phyloP scores from a whole-genome alignment of 1,140 invertebrate species.

The Leptinotarsa texana region DNA sequence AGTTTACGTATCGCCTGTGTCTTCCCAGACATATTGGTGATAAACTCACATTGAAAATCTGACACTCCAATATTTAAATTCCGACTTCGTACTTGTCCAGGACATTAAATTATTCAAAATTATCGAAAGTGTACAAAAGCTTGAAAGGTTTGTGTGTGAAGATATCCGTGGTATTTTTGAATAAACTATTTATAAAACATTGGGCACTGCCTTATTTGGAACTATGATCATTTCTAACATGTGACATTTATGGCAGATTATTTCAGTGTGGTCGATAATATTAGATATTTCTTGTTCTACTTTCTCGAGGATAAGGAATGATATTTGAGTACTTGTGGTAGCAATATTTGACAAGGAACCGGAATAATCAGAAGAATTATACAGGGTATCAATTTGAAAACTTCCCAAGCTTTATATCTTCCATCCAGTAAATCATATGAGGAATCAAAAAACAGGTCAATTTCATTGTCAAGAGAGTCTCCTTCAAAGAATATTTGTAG shows the following conservation, averaged over 20 bases:
- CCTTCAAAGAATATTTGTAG: too few relatives aligned
- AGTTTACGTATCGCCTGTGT: constrained; percentile 4
- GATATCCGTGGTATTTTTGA: not conserved
- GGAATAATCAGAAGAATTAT: too few relatives aligned
- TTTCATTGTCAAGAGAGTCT: too few relatives aligned
- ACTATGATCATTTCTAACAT: not conserved
- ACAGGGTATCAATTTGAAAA: too few relatives aligned
- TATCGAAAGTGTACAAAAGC: constrained; percentile 8
- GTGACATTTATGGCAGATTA: constrained; percentile 1
- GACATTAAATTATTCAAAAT: constrained; percentile 7
- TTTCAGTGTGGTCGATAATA: not conserved
- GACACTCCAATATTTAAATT: constrained; percentile 1
- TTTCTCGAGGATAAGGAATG: not conserved
- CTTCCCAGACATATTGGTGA: not conserved
- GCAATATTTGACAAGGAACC: too few relatives aligned
- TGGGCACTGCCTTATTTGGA: not conserved
- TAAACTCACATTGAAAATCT: constrained; percentile 8
- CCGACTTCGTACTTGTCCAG: constrained; percentile 1
- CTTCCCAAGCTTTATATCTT: too few relatives aligned
- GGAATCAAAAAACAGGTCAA: too few relatives aligned
- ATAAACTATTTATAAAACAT: constrained; percentile 4
- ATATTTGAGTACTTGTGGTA: too few relatives aligned
- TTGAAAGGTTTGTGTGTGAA: not conserved
- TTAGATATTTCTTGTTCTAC: constrained; percentile 6
- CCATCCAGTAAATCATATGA: too few relatives aligned